These are phyloP conservation scores for Gallinago media DNA, from an alignment of 2,113 vertebrate species.

Conservation along the genomic window DNA sequence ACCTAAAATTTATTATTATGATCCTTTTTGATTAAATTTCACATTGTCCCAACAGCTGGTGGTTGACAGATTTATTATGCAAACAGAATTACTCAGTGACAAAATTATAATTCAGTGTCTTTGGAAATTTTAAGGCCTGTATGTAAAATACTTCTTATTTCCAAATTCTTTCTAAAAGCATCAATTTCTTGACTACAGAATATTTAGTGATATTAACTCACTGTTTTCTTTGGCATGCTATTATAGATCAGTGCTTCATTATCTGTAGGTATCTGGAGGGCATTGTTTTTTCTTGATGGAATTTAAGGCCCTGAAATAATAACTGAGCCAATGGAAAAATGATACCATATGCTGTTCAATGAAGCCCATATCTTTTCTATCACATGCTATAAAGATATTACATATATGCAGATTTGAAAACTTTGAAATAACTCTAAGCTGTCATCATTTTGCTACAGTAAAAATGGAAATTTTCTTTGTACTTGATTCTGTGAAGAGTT, in stretches of 20 bases:
- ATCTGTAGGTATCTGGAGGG: fast-evolving
- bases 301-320: not conserved
- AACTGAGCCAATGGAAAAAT: not conserved
- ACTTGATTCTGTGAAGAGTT: not conserved
- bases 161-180: not conserved
- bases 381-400: not conserved
- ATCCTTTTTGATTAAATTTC: conserved; percentile 20
- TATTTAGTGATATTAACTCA: not conserved
- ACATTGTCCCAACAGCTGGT: not conserved
- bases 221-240: not conserved
- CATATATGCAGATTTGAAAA: not conserved
- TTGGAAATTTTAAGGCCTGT: not conserved
- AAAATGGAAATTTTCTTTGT: not conserved
- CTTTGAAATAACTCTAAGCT: not conserved
- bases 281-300: not conserved
- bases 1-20: not conserved
- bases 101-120: not conserved
- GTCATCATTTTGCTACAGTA: not conserved
- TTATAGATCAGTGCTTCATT: not conserved
- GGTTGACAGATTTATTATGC: not conserved
- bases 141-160: not conserved
- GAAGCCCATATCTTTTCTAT: not conserved
- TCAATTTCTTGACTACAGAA: not conserved
- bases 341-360: not conserved
- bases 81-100: not conserved